Evolutionary conservation across 2,113 vertebrate species (phyloP).

Genomic region (Prinia subflava): DNA sequence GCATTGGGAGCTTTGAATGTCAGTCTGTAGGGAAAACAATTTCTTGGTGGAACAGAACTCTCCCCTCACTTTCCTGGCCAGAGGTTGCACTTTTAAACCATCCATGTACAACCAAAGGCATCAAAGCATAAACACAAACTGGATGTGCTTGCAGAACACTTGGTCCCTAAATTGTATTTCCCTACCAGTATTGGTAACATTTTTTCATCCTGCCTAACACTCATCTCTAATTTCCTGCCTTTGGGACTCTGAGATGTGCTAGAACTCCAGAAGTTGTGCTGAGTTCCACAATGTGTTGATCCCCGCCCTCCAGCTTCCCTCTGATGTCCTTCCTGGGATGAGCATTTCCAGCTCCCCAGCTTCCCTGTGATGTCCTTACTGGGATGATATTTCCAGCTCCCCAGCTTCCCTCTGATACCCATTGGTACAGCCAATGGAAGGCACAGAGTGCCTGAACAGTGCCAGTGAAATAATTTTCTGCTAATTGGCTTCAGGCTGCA

Average conservation of each 20-base stretch:
- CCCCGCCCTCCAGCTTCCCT: neutral
- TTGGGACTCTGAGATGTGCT: neutral
- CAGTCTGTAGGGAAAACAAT: neutral
- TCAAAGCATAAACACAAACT: neutral
- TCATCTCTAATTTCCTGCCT: neutral
- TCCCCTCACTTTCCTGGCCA: neutral
- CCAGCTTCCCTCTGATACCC: neutral
- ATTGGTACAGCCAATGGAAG: neutral
- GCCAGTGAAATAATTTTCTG: neutral
- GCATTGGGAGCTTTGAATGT: neutral
- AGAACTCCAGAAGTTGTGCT: neutral
- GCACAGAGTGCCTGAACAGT: neutral
- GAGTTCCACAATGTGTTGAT: accelerated
- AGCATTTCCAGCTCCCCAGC: neutral
- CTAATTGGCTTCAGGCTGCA: neutral
- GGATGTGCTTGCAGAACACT: neutral
- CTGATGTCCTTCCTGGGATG: neutral
- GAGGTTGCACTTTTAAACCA: neutral
- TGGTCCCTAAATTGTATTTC: neutral
- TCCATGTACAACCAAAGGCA: neutral
- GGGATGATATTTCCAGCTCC: too few species aligned
- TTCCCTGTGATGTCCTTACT: neutral
- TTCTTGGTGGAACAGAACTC: neutral
- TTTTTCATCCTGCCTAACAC: neutral
- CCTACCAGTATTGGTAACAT: neutral